phyloP scores from a whole-genome alignment of 1,140 invertebrate genomes.

The Diorhabda elongata region DNA sequence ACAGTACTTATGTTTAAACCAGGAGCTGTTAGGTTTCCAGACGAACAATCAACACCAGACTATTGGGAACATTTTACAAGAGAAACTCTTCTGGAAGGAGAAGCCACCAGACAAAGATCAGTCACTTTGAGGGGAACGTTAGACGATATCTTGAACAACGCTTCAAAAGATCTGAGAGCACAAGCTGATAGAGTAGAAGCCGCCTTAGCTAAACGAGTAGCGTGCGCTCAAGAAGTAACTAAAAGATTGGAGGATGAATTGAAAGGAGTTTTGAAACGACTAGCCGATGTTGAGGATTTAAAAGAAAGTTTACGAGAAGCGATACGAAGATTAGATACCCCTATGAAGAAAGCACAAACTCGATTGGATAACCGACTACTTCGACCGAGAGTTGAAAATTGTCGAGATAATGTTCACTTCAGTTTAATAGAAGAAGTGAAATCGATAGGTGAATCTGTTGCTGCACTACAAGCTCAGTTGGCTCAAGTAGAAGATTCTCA shows the following conservation, averaged over 20 bases:
- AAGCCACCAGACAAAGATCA: slow-evolving; percentile 61
- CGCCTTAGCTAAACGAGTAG: slow-evolving; percentile 60
- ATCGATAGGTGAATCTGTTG: slow-evolving; percentile 60
- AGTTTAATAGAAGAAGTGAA: slow-evolving; percentile 72
- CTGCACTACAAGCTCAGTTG: slow-evolving; percentile 57
- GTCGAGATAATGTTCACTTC: slow-evolving; percentile 64
- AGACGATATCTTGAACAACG: slow-evolving; percentile 59
- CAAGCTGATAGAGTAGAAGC: slow-evolving; percentile 70
- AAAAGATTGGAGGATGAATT: slow-evolving; percentile 64
- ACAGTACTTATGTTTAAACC: slow-evolving; percentile 63
- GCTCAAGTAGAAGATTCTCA: slow-evolving; percentile 58
- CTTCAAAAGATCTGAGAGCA: slow-evolving; percentile 63
- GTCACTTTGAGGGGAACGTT: slow-evolving; percentile 58
- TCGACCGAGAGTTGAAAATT: slow-evolving; percentile 66
- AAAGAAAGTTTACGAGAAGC: slow-evolving; percentile 59
- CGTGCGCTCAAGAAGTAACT: slow-evolving; percentile 62
- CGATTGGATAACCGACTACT: slow-evolving; percentile 64
- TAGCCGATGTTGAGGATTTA: slow-evolving; percentile 66
- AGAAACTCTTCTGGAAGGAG: slow-evolving; percentile 59
- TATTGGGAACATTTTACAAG: slow-evolving; percentile 68
- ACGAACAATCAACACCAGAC: slow-evolving; percentile 64
- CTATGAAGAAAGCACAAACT: slow-evolving; percentile 75
- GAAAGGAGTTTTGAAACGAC: slow-evolving; percentile 56
- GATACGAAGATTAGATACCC: slow-evolving; percentile 61
- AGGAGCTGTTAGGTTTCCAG: slow-evolving; percentile 65